These are phyloP conservation scores for Theonella swinhoei DNA, from an alignment of 37 sponge, comb jelly and placozoan species.

Conservation along the genomic window DNA sequence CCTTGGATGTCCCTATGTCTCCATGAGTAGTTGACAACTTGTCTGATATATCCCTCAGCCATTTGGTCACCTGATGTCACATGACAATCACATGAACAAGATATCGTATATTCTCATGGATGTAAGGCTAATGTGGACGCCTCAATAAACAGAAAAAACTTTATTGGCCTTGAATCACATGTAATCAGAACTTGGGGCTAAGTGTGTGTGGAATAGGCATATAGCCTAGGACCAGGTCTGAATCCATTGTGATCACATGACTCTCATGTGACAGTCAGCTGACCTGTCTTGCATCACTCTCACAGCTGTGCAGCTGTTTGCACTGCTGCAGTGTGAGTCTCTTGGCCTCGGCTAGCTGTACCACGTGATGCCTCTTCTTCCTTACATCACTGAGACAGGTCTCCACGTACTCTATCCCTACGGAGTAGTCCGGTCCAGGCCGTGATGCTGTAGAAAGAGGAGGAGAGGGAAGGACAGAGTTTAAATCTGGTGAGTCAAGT, in stretches of 20 bases:
- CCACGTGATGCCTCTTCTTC: conserved; percentile 40
- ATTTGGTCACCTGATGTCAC: conserved; percentile 15
- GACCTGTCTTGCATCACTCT: conserved; percentile 72
- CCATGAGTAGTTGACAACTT: conserved; percentile 38
- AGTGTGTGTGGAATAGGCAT: too few species aligned
- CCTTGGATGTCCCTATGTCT: conserved; percentile 44
- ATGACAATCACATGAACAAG: neutral
- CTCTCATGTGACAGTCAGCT: conserved; percentile 20
- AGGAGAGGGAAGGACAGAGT: neutral
- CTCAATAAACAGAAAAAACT: too few species aligned
- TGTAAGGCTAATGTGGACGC: neutral
- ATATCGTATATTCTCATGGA: neutral
- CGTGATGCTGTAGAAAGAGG: neutral
- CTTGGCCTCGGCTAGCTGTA: conserved; percentile 60
- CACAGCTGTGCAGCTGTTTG: conserved; percentile 62
- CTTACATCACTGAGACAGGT: conserved; percentile 21
- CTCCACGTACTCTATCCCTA: conserved; percentile 36
- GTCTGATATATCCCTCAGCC: conserved; percentile 44
- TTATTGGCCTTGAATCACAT: too few species aligned
- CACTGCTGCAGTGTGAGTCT: conserved; percentile 55
- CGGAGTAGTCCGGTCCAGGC: conserved; percentile 15
- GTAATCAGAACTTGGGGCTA: too few species aligned
- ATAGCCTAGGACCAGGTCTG: too few species aligned
- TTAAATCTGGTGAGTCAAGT: neutral
- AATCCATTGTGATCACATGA: too few species aligned